These are phyloP conservation scores for Mohoua ochrocephala DNA, from an alignment of 2,113 vertebrate species.

Conservation along the genomic window DNA sequence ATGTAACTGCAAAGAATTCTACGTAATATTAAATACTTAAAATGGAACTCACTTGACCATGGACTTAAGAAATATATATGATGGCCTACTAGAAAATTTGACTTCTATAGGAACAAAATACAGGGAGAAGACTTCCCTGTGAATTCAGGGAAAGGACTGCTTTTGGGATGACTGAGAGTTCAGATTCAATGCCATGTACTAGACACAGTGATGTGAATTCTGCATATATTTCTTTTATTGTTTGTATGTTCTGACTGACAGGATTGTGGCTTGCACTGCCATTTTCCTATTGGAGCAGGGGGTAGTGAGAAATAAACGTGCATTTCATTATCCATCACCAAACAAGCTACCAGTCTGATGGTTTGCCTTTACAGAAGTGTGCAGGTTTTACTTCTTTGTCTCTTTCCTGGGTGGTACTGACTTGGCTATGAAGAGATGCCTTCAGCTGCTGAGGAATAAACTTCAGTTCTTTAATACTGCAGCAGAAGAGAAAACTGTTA, in stretches of 20 bases:
- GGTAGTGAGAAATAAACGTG: not conserved
- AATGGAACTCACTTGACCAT: not conserved
- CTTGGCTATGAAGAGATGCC: not conserved
- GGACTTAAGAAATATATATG: not conserved
- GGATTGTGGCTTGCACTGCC: not conserved
- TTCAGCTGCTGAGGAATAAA: not conserved
- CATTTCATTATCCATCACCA: not conserved
- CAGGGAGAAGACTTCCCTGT: not conserved
- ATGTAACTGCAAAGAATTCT: not conserved
- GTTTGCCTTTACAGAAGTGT: not conserved
- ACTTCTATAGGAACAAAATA: not conserved
- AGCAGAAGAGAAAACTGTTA: not conserved
- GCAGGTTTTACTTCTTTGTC: not conserved
- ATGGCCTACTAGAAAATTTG: not conserved
- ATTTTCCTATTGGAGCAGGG: not conserved
- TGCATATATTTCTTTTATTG: not conserved
- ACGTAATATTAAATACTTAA: not conserved
- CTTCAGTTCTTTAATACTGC: not conserved
- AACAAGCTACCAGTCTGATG: not conserved
- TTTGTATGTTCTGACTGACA: not conserved
- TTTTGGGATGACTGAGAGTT: not conserved
- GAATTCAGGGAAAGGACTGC: not conserved
- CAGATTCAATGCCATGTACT: not conserved
- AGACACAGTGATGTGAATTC: not conserved
- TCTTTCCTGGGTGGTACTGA: not conserved